Conservation (phyloP, 2,888 invertebrate genomes). For the Drosophila emarginata region DNA sequence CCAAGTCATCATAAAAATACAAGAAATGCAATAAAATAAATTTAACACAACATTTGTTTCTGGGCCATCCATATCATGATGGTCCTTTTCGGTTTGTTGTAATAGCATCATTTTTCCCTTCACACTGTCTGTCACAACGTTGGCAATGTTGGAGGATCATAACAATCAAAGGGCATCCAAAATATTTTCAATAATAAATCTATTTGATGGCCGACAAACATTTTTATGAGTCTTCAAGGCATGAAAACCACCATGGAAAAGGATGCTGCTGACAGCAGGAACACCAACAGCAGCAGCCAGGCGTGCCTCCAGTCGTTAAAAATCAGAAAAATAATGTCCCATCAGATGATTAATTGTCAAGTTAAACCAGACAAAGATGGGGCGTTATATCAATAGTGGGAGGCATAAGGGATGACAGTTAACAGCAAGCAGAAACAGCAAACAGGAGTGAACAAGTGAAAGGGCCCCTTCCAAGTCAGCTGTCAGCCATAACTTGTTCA, state of each 20-base stretch:
- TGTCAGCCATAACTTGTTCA: constrained; percentile 44
- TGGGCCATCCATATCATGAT: constrained; percentile 15
- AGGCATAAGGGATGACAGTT: neutral
- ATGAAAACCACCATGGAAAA: constrained; percentile 12
- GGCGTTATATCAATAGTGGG: neutral
- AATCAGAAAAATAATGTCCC: constrained; percentile 67
- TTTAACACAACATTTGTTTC: constrained; percentile 69
- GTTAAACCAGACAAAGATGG: constrained; percentile 9
- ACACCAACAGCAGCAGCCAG: neutral
- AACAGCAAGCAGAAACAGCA: too few relatives aligned
- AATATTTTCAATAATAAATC: constrained; percentile 79
- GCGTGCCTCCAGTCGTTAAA: constrained; percentile 70
- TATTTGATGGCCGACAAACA: constrained; percentile 69
- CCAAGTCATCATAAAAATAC: constrained; percentile 68
- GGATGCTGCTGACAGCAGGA: constrained; percentile 61
- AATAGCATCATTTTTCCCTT: constrained; percentile 10
- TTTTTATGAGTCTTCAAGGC: constrained; percentile 42
- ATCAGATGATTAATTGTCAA: constrained; percentile 76
- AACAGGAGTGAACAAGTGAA: constrained; percentile 24
- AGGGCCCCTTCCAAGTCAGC: constrained; percentile 40
- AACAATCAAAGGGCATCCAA: constrained; percentile 65
- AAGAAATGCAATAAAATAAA: constrained; percentile 69
- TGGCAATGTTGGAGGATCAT: constrained; percentile 32
- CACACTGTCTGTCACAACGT: constrained; percentile 50
- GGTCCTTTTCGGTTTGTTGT: constrained; percentile 16